Evolutionary conservation across 2,797 vertebrate genomes (phyloP).

Genomic region (Lates japonicus): DNA sequence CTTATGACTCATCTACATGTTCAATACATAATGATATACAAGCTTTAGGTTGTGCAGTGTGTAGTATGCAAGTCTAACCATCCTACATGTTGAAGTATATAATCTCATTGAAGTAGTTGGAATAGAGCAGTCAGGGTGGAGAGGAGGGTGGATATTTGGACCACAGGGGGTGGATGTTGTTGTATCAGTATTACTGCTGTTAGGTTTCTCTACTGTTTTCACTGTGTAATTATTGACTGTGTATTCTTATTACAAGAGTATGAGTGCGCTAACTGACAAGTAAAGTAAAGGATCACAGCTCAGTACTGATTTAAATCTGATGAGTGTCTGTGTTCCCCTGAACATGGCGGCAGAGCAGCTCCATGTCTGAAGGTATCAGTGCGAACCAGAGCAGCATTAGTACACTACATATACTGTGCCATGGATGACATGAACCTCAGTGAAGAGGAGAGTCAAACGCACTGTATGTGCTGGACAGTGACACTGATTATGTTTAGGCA

Average conservation of each 20-base stretch:
- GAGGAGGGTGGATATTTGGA: too few relatives aligned
- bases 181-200: too few relatives aligned
- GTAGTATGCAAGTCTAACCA: background rate
- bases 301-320: background rate
- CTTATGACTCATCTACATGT: too few relatives aligned
- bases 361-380: too few relatives aligned
- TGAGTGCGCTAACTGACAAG: too few relatives aligned
- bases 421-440: constrained; percentile 7
- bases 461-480: constrained; percentile 31
- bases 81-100: background rate
- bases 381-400: background rate
- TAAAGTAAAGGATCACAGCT: background rate
- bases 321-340: background rate
- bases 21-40: too few relatives aligned
- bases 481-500: constrained; percentile 27
- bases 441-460: background rate
- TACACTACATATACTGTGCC: constrained; percentile 16
- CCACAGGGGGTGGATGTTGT: too few relatives aligned
- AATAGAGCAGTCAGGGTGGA: too few relatives aligned
- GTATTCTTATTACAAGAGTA: too few relatives aligned
- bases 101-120: background rate
- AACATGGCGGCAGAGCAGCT: background rate
- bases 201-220: too few relatives aligned
- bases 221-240: too few relatives aligned
- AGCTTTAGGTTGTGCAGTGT: background rate